Evolutionary conservation across 2,888 invertebrate species (phyloP), one percentile per base, ranked within the genome.

Genomic region (Trilocha varians): DNA sequence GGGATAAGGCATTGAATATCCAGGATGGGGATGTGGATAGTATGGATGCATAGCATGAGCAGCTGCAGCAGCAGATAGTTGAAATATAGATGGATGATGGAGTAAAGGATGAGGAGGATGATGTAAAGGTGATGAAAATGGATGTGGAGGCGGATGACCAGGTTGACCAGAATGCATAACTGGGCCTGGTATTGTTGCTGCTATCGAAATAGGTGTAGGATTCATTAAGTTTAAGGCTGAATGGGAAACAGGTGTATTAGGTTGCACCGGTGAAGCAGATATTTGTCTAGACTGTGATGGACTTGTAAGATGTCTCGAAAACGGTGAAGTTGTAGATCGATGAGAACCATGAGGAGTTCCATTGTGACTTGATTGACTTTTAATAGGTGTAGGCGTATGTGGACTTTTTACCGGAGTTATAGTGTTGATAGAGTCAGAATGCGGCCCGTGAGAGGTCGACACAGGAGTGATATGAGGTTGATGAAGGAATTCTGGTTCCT

Each of bases 141-240:
- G 88, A 73, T 89, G 89, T 38, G 89, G 88, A 57, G 89, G 89
- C 59, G 90, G 90, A 2, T 89, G 90, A 47, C 91, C 91, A 36
- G 89, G 89, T 59, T 92, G 93, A 2, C 91, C 89, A 5, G 93
- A 91, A 69, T 93, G 93, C 84, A 93, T 91, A 11, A 90, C 87
- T 3, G 91, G 90, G 18, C 90, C 91, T 9, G 91, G 87, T 52
- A 91, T 88, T 1, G 91, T 88, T 3, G 90, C 83, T 1, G 90
- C 89, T 48, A 91, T 88, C 4, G 89, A 87, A 17, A 89, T 74
- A 38, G 88, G 84, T n/a, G 82, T 74, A 13, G 88, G 87, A 58
- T 88, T 89, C 75, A 90, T 89, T 42, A 90, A 67, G 55, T 89
- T 89, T 5, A 89, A 75, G 9, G 90, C 89, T n/a, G 89, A 89